Evolutionary conservation across 1,140 invertebrate genomes (phyloP).

Genomic region (Arion vulgaris): DNA sequence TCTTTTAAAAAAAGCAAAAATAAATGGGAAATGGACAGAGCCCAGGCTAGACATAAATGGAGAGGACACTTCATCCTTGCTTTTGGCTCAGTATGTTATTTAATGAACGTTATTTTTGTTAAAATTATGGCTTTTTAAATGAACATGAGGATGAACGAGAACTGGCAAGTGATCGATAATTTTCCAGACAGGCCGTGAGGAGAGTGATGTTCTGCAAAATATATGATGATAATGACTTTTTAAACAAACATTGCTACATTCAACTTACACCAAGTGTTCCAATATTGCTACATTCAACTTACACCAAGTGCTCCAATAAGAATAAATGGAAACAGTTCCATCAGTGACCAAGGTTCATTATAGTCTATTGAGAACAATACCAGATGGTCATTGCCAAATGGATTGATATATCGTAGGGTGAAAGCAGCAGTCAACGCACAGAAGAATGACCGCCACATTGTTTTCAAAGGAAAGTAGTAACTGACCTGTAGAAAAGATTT

Average conservation of each 20-base stretch:
- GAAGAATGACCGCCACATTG: constrained; percentile 99
- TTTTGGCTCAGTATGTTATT: too few relatives aligned
- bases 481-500: constrained; percentile 84
- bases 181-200: too few relatives aligned
- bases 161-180: too few relatives aligned
- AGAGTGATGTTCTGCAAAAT: too few relatives aligned
- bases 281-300: constrained; percentile 70
- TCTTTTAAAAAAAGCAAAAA: neutral
- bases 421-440: constrained; percentile 98
- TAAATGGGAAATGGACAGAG: too few relatives aligned
- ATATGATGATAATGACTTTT: too few relatives aligned
- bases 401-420: constrained; percentile 96
- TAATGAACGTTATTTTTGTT: too few relatives aligned
- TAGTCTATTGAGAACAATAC: constrained; percentile 99
- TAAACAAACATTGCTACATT: neutral
- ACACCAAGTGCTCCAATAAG: constrained; percentile 96
- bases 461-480: constrained; percentile 99
- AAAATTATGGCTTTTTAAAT: too few relatives aligned
- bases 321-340: constrained; percentile 97
- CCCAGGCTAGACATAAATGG: too few relatives aligned
- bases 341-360: constrained; percentile 98
- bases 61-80: too few relatives aligned
- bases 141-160: too few relatives aligned
- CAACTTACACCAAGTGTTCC: constrained; percentile 94
- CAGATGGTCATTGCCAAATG: constrained; percentile 98